phyloP scores from a whole-genome alignment of 2,888 invertebrate genomes.

The Hydraecia micacea region DNA sequence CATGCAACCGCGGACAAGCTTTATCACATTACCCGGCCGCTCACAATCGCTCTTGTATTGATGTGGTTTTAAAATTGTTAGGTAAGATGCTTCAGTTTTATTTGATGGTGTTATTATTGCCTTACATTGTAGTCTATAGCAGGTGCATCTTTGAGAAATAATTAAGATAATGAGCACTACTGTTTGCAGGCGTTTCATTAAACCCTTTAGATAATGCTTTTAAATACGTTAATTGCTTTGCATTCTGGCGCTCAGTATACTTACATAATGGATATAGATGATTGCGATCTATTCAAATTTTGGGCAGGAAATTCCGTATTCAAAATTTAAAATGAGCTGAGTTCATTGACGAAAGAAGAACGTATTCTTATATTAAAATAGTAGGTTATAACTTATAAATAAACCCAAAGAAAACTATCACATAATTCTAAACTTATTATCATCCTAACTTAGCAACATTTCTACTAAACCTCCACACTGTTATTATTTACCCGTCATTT shows the following conservation, averaged over 20 bases:
- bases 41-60: conserved; percentile 54
- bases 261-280: no score
- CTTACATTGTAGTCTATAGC: neutral
- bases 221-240: no score
- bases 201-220: neutral
- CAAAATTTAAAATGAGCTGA: no score
- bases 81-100: conserved; percentile 22
- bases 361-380: no score
- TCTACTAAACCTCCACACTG: neutral
- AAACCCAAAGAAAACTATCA: no score
- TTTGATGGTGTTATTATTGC: conserved; percentile 24
- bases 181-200: neutral
- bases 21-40: conserved; percentile 62
- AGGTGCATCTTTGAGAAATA: neutral
- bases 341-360: no score
- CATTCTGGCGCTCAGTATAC: no score
- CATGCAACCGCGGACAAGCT: conserved; percentile 62
- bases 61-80: conserved; percentile 53
- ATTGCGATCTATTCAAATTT: no score
- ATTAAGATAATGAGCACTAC: neutral
- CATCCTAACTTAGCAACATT: neutral
- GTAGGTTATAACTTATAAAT: no score
- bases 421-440: neutral
- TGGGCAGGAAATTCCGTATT: no score
- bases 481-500: conserved; percentile 55